phyloP scores from a whole-genome alignment of 2,113 vertebrate species.

The Cervus canadensis region DNA sequence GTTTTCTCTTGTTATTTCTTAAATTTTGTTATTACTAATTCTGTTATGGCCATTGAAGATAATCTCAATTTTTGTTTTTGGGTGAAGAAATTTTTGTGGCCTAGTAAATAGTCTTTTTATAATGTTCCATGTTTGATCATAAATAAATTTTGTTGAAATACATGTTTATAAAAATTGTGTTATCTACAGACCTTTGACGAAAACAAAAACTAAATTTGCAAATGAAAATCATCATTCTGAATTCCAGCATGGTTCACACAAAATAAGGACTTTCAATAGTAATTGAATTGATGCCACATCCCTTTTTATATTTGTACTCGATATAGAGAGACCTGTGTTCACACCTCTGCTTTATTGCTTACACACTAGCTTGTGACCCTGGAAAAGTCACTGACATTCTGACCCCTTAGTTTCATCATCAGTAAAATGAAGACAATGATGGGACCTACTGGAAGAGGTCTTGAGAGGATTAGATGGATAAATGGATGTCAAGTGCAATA shows the following conservation, averaged over 20 bases:
- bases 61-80: background rate
- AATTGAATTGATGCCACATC: background rate
- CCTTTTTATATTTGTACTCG: background rate
- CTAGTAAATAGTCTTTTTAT: background rate
- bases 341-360: background rate
- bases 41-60: background rate
- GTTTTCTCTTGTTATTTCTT: background rate
- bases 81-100: background rate
- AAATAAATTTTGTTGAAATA: background rate
- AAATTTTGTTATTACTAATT: background rate
- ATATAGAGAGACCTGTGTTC: background rate
- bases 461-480: background rate
- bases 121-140: background rate
- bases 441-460: background rate
- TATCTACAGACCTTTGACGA: background rate
- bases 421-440: background rate
- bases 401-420: background rate
- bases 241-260: background rate
- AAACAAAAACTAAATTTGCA: constrained; percentile 5
- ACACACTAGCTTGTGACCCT: background rate
- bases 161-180: background rate
- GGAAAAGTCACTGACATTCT: background rate
- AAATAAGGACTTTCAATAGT: background rate
- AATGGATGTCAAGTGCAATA: background rate
- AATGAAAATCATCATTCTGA: background rate